Percentiles rank a stretch among this genome's conserved stretches.
phyloP scores from a whole-genome alignment of 2,888 invertebrate species.

The Onthophagus sagittarius region DNA sequence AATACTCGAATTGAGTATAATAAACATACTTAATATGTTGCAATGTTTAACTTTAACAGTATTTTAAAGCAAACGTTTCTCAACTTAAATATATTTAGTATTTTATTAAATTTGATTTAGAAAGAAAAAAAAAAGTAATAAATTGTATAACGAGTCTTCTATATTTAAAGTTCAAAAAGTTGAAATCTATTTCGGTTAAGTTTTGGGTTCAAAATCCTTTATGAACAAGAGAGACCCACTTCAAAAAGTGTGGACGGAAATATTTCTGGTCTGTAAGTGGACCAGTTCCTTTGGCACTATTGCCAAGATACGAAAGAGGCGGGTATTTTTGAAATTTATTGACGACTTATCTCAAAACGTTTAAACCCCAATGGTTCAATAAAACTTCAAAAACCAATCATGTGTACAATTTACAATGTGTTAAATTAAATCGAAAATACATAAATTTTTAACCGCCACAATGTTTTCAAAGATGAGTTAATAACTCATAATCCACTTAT shows the following conservation, averaged over 20 bases:
- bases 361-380: neutral
- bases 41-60: no score
- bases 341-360: neutral
- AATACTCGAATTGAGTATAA: no score
- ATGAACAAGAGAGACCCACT: neutral
- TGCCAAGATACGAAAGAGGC: neutral
- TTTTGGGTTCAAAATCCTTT: neutral
- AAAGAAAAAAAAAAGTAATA: no score
- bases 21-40: no score
- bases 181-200: neutral
- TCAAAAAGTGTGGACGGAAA: neutral
- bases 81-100: no score
- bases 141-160: neutral
- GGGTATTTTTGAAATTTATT: neutral
- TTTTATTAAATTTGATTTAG: no score
- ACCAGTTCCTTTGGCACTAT: neutral
- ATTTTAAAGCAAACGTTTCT: no score
- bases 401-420: no score
- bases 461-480: neutral
- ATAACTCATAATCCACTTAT: neutral
- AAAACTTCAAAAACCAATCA: neutral
- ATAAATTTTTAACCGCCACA: neutral
- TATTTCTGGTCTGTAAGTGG: neutral
- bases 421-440: neutral
- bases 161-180: neutral